phyloP scores from a whole-genome alignment of 1,140 invertebrate genomes.

The Brachionus plicatilis region DNA sequence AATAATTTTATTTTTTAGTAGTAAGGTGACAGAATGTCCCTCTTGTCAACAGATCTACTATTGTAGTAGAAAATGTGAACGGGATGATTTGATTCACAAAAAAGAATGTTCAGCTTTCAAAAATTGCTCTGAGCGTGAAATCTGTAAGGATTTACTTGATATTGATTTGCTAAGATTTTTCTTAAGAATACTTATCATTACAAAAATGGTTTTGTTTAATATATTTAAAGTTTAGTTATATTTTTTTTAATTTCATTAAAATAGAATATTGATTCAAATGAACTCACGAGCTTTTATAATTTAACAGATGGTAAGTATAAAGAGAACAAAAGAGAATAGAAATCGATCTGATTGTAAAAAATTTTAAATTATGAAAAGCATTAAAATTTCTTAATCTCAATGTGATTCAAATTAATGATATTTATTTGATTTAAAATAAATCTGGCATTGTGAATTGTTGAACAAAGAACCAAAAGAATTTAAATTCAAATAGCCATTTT shows the following conservation, averaged over 20 bases:
- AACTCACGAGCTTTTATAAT: not conserved
- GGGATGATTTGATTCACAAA: not conserved
- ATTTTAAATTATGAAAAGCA: too few relatives aligned
- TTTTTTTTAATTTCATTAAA: not conserved
- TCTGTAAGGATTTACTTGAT: not conserved
- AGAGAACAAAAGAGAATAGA: too few relatives aligned
- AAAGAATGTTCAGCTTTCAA: not conserved
- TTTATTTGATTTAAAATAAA: too few relatives aligned
- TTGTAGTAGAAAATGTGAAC: slow-evolving; percentile 5
- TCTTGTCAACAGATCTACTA: not conserved
- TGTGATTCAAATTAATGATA: too few relatives aligned
- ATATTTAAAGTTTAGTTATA: not conserved
- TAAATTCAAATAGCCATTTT: too few relatives aligned
- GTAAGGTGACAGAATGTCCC: not conserved
- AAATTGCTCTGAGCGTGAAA: not conserved
- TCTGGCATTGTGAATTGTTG: too few relatives aligned
- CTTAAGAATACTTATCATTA: not conserved
- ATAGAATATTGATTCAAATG: not conserved
- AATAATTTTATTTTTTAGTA: not conserved
- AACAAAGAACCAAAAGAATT: too few relatives aligned
- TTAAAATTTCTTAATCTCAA: too few relatives aligned
- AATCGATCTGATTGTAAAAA: too few relatives aligned
- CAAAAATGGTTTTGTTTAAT: not conserved
- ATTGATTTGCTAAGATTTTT: not conserved
- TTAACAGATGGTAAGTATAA: not conserved